phyloP scores from a whole-genome alignment of 2,797 vertebrate species.

The Tragopan temminckii region DNA sequence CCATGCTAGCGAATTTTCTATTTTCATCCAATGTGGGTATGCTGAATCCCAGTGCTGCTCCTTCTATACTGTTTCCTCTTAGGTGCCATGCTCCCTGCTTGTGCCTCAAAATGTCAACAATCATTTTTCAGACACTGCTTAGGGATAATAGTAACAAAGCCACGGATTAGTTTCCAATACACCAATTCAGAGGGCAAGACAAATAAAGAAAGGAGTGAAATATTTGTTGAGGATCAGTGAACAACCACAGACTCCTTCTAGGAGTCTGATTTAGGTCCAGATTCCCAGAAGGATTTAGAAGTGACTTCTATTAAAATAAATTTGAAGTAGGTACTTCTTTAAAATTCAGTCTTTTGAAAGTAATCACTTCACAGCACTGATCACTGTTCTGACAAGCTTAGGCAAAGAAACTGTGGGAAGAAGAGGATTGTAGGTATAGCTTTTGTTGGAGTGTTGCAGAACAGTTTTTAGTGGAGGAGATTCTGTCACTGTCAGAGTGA shows the following conservation, averaged over 20 bases:
- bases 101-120: not conserved
- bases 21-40: not conserved
- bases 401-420: not conserved
- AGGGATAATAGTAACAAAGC: not conserved
- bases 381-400: not conserved
- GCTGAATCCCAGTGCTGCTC: not conserved
- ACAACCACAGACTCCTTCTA: not conserved
- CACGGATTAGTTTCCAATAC: not conserved
- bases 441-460: not conserved
- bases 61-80: not conserved
- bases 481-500: not conserved
- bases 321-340: not conserved
- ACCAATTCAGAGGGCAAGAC: not conserved
- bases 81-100: not conserved
- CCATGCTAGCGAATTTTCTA: not conserved
- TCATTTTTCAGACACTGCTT: not conserved
- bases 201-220: not conserved
- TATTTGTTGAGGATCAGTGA: not conserved
- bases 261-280: not conserved
- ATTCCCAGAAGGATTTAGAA: not conserved
- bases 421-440: not conserved
- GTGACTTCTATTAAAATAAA: not conserved
- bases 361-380: not conserved
- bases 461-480: not conserved
- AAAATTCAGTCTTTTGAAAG: not conserved